Conservation (phyloP, 2,113 vertebrate genomes). For the Bos indicus region DNA sequence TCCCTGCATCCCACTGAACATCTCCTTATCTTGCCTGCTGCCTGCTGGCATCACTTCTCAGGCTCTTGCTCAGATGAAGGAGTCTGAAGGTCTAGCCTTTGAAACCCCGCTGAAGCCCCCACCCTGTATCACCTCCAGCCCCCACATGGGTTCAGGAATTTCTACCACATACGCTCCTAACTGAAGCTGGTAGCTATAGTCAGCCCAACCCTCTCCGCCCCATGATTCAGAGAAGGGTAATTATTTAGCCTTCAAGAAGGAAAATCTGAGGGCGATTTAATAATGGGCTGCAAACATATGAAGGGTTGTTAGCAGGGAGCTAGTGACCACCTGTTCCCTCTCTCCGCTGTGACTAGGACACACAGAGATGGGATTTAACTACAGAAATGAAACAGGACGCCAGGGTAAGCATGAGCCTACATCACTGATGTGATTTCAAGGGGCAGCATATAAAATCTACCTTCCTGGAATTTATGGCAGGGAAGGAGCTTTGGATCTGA, state of each 20-base stretch:
- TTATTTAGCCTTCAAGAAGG: slow-evolving; percentile 50
- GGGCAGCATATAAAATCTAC: neutral
- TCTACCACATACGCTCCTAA: neutral
- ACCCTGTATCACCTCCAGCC: neutral
- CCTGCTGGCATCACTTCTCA: neutral
- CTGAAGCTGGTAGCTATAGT: neutral
- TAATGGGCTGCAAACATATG: slow-evolving; percentile 38
- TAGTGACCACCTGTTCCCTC: slow-evolving; percentile 51
- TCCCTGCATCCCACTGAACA: neutral
- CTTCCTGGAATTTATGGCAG: neutral
- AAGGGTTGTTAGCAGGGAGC: slow-evolving; percentile 28
- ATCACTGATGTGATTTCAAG: neutral
- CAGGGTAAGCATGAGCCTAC: neutral
- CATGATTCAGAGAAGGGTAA: slow-evolving; percentile 53
- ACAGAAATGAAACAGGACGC: neutral
- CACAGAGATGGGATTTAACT: neutral
- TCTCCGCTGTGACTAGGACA: neutral
- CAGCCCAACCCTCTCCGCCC: neutral
- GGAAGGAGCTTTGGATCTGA: neutral
- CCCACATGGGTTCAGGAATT: neutral
- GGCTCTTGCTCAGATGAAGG: neutral
- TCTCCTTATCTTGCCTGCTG: neutral
- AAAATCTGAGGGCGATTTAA: slow-evolving; percentile 60
- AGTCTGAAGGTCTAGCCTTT: neutral
- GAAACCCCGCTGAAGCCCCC: neutral